phyloP scores from a whole-genome alignment of 2,888 invertebrate genomes.

The Nysson spinosus region DNA sequence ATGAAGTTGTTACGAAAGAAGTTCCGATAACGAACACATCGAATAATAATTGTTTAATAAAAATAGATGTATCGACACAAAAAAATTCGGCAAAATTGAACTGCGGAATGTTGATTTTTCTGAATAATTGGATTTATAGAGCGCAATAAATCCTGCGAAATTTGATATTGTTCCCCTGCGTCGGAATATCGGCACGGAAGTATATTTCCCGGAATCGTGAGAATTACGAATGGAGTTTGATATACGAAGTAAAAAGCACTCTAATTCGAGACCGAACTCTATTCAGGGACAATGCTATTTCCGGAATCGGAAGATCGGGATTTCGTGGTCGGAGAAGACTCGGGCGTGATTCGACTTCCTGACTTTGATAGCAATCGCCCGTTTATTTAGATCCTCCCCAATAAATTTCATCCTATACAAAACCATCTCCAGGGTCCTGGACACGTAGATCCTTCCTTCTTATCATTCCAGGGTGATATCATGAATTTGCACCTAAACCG shows the following conservation, averaged over 20 bases:
- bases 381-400: slow-evolving; percentile 41
- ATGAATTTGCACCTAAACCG: no score
- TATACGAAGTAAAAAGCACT: slow-evolving; percentile 23
- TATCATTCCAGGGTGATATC: not conserved
- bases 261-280: slow-evolving; percentile 28
- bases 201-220: slow-evolving; percentile 22
- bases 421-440: slow-evolving; percentile 8
- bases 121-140: no score
- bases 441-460: not conserved
- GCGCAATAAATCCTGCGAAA: slow-evolving; percentile 11
- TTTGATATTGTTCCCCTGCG: not conserved
- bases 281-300: slow-evolving; percentile 34
- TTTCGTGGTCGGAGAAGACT: slow-evolving; percentile 28
- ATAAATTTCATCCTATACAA: slow-evolving; percentile 48
- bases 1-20: no score
- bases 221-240: slow-evolving; percentile 27
- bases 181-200: slow-evolving; percentile 1
- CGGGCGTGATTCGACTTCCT: slow-evolving; percentile 51
- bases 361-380: slow-evolving; percentile 32
- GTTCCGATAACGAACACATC: no score
- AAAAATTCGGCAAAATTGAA: no score
- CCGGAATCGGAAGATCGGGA: slow-evolving; percentile 45
- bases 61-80: no score
- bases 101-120: no score
- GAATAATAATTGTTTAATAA: no score